These are phyloP conservation scores for Glyptemys insculpta DNA, from an alignment of 2,797 vertebrate species.

Conservation along the genomic window DNA sequence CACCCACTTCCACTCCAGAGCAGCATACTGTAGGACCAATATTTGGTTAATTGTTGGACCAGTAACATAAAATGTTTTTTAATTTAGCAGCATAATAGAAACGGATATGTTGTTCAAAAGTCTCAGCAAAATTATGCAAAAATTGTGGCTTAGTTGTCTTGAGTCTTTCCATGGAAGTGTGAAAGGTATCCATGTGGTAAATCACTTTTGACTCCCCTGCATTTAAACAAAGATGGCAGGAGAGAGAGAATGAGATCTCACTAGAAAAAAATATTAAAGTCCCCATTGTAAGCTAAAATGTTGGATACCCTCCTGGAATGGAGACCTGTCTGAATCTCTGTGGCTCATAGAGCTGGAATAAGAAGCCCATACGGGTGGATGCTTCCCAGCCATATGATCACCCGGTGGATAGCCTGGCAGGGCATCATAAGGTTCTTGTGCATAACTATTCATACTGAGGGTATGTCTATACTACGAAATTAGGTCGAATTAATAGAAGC, in stretches of 20 bases:
- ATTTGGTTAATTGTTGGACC: not conserved
- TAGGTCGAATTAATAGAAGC: no score
- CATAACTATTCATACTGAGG: not conserved
- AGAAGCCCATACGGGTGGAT: not conserved
- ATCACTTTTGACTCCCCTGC: not conserved
- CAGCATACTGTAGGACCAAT: not conserved
- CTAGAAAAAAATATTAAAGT: not conserved
- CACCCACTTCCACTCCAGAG: not conserved
- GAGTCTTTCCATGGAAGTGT: not conserved
- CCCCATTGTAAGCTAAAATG: not conserved
- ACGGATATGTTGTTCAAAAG: accelerated
- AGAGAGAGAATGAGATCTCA: not conserved
- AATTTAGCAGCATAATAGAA: not conserved
- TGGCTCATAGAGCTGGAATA: not conserved
- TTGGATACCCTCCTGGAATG: not conserved
- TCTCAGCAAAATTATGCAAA: not conserved
- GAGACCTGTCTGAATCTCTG: not conserved
- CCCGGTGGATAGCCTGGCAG: not conserved
- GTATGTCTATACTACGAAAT: no score
- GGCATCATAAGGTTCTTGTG: not conserved
- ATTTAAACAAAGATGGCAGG: not conserved
- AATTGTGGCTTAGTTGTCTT: not conserved
- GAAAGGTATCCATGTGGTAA: not conserved
- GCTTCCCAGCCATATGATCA: not conserved
- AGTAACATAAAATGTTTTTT: not conserved